phyloP scores from a whole-genome alignment of 2,797 vertebrate species.

The Hippopotamyrus pictus region DNA sequence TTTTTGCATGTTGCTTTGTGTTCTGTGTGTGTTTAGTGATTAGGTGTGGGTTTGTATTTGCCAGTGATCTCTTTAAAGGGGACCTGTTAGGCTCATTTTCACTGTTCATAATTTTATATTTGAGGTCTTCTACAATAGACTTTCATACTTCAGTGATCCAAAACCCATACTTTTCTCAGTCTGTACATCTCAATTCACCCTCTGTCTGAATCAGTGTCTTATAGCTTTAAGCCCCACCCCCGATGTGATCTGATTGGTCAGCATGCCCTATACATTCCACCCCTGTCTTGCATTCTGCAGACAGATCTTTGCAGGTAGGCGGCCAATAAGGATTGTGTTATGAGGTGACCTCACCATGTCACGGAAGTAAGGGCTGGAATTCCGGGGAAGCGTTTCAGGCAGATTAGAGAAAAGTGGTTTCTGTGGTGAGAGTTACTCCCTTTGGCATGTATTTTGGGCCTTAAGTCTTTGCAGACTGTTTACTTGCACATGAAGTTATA shows the following conservation, averaged over 20 bases:
- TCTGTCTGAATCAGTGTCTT: not conserved
- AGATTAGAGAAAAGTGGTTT: not conserved
- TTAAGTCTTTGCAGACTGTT: not conserved
- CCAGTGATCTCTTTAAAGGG: not conserved
- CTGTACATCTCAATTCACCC: not conserved
- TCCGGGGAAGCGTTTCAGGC: not conserved
- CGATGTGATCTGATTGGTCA: not conserved
- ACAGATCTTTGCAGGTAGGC: not conserved
- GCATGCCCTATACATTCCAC: not conserved
- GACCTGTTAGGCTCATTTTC: not conserved
- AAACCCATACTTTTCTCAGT: not conserved
- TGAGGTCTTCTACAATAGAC: not conserved
- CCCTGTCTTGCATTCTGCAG: not conserved
- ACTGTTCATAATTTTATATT: not conserved
- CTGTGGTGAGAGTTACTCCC: not conserved
- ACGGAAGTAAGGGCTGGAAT: not conserved
- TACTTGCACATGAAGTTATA: not conserved
- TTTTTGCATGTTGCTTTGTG: not conserved
- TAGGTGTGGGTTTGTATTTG: not conserved
- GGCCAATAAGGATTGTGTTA: not conserved
- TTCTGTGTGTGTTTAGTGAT: not conserved
- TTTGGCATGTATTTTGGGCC: not conserved
- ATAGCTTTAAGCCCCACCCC: not conserved
- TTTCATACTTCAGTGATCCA: not conserved
- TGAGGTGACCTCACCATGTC: not conserved